A percentile compares a stretch with the other conserved stretches of the same genome.
Evolutionary conservation across 2,888 invertebrate species (phyloP).

Genomic region (Cheilosia variabilis): DNA sequence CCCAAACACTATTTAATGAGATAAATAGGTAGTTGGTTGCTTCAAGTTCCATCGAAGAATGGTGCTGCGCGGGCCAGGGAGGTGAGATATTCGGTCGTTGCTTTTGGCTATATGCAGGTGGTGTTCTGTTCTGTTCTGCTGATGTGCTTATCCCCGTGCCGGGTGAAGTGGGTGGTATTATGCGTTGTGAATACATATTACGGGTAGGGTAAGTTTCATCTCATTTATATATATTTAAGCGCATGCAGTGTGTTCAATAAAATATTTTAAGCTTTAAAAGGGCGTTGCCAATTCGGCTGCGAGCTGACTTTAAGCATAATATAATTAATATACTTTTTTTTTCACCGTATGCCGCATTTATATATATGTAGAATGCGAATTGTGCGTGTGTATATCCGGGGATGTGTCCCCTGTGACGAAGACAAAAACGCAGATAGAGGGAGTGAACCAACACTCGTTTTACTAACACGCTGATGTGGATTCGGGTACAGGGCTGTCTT

Average conservation of each 20-base stretch:
- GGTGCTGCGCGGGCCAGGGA: slow-evolving; percentile 25
- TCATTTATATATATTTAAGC: slow-evolving; percentile 60
- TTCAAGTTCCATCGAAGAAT: slow-evolving; percentile 56
- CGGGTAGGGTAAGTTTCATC: slow-evolving; percentile 70
- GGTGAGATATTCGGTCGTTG: slow-evolving; percentile 39
- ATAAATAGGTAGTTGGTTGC: slow-evolving; percentile 74
- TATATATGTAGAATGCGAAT: slow-evolving; percentile 15
- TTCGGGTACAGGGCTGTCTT: not conserved
- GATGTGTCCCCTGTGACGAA: slow-evolving; percentile 35
- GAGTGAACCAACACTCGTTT: not conserved
- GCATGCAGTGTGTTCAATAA: slow-evolving; percentile 65
- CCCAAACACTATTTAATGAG: slow-evolving; percentile 76
- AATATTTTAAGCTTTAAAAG: slow-evolving; percentile 73
- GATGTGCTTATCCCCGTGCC: not conserved
- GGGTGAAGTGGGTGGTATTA: slow-evolving; percentile 49
- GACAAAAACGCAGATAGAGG: slow-evolving; percentile 3
- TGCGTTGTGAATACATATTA: slow-evolving; percentile 31
- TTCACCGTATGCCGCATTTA: not conserved
- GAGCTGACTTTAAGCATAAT: slow-evolving; percentile 38
- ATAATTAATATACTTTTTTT: slow-evolving; percentile 4
- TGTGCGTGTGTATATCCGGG: slow-evolving; percentile 59
- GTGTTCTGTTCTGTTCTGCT: not conserved
- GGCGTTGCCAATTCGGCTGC: slow-evolving; percentile 71
- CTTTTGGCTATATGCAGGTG: slow-evolving; percentile 57
- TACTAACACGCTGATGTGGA: not conserved